Evolutionary conservation across 2,888 invertebrate species (phyloP), one percentile per base, ranked within the genome.

Genomic region (Sphaerophoria rueppellii): DNA sequence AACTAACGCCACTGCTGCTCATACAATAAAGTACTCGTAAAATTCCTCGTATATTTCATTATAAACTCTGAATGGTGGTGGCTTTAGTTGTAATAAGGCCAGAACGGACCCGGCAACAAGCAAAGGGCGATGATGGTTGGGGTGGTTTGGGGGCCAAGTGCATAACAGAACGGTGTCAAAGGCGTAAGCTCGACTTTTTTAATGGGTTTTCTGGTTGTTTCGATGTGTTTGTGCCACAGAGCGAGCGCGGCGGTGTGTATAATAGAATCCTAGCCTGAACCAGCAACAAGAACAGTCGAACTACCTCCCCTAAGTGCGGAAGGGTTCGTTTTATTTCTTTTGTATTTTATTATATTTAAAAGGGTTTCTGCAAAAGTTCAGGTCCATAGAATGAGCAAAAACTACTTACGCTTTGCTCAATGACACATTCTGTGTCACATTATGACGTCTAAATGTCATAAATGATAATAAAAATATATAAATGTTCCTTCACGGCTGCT

Each of bases 361-460:
- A 4, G 6, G 11, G 4, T 43, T 43, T 16, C n/a, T 32, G 12
- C 12, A 43, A 65, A 75, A 46, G 12, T 43, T 43, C 43, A 24
- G 24, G 48, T 35, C 55, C 65, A 73, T 48, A 58, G 77, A 85
- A 85, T 81, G 77, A 85, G 60, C 76, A 85, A 54, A 40, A 85
- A 81, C 85, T 85, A 80, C 85, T 85, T 85, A 85, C 81, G 85
- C 81, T 85, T 77, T 76, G 70, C 81, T 70, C 76, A 40, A 80
- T 81, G 85, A 65, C 85, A 81, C 81, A 70, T 85, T 85, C 69
- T 65, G 72, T 85, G 85, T 74, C 85, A 85, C 85, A 85, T 85
- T 85, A 85, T 77, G 76, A 81, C 73, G 85, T 85, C 76, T 85
- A 81, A 85, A 81, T 81, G 85, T 80, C 72, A 69, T 76, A 76